Evolutionary conservation across 2,888 invertebrate species (phyloP).

Genomic region (Apeira syringaria): DNA sequence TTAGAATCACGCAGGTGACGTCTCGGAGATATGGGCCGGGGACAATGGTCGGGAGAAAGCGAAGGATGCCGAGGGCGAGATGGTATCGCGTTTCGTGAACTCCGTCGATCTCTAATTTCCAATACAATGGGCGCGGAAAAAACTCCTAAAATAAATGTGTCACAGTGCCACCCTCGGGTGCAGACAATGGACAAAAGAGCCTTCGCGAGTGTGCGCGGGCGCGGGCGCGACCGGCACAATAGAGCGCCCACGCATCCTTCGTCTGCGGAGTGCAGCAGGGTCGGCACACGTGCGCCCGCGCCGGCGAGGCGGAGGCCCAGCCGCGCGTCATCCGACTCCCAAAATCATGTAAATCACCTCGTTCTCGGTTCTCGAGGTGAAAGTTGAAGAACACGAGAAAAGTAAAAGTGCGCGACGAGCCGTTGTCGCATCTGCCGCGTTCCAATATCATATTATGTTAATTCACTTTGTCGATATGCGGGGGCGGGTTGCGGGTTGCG

Average conservation of each 20-base stretch:
- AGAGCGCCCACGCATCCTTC: constrained; percentile 60
- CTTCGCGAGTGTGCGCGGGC: constrained; percentile 37
- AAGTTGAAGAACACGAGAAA: constrained; percentile 74
- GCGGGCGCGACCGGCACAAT: constrained; percentile 52
- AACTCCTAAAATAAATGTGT: constrained; percentile 81
- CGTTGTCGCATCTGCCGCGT: constrained; percentile 59
- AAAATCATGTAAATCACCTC: constrained; percentile 70
- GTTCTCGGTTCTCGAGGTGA: constrained; percentile 72
- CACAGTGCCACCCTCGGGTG: constrained; percentile 77
- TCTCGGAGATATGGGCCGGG: constrained; percentile 44
- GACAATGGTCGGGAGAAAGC: constrained; percentile 59
- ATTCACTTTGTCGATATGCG: constrained; percentile 50
- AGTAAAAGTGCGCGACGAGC: constrained; percentile 69
- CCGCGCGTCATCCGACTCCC: constrained; percentile 20
- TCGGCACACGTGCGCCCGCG: constrained; percentile 38
- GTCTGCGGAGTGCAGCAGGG: neutral
- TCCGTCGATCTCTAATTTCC: constrained; percentile 78
- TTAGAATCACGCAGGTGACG: constrained; percentile 41
- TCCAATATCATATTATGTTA: constrained; percentile 66
- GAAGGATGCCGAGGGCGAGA: constrained; percentile 64
- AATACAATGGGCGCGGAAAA: constrained; percentile 80
- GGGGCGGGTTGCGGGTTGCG: constrained; percentile 54
- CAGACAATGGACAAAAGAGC: constrained; percentile 78
- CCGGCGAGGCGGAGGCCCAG: too few species aligned
- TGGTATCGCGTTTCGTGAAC: constrained; percentile 79